phyloP scores from a whole-genome alignment of 1,140 invertebrate species.

The Caenorhabditis briggsae region DNA sequence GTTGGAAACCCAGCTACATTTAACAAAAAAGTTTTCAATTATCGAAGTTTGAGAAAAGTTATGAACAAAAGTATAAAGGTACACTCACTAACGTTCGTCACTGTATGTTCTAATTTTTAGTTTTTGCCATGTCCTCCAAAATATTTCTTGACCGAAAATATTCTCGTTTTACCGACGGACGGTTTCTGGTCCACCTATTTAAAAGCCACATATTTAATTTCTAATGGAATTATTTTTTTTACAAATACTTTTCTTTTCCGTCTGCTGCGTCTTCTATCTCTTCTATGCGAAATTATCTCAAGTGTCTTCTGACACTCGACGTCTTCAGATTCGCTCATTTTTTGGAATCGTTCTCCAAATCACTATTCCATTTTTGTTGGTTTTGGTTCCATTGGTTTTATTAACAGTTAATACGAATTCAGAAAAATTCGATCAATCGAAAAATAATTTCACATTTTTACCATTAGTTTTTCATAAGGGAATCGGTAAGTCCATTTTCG shows the following conservation, averaged over 20 bases:
- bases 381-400: too few species aligned
- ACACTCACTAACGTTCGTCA: too few species aligned
- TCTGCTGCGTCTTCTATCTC: background rate
- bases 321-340: background rate
- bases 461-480: too few species aligned
- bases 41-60: too few species aligned
- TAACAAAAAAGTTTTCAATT: too few species aligned
- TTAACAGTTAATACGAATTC: too few species aligned
- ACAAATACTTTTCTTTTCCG: background rate
- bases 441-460: too few species aligned
- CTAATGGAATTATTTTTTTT: background rate
- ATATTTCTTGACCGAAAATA: background rate
- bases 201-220: background rate
- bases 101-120: background rate
- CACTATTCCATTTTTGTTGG: background rate
- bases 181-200: background rate
- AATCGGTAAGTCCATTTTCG: too few species aligned
- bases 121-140: background rate
- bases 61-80: too few species aligned
- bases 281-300: background rate
- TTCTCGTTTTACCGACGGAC: background rate
- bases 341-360: background rate
- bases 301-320: background rate
- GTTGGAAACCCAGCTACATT: too few species aligned
- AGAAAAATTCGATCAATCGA: too few species aligned